phyloP scores from a whole-genome alignment of 35 echinoderm and acorn worm species.

The Eucidaris tribuloides region DNA sequence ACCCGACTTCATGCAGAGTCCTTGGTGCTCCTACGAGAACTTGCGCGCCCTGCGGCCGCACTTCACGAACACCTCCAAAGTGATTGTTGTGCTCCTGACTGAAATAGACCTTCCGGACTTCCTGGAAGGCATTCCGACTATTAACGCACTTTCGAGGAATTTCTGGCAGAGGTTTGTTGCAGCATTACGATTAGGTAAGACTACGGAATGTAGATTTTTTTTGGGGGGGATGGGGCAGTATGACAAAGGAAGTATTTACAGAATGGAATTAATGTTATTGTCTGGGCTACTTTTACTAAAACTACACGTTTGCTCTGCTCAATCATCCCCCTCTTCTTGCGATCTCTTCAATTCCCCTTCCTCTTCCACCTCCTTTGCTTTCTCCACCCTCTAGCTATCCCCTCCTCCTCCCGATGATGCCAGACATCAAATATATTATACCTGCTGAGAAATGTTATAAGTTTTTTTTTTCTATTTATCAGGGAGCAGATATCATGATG shows the following conservation, averaged over 20 bases:
- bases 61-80: conserved; percentile 70
- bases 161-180: conserved; percentile 96
- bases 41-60: conserved; percentile 59
- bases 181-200: conserved; percentile 77
- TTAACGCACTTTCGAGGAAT: conserved; percentile 79
- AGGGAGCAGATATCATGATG: too few relatives aligned
- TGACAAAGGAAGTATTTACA: too few relatives aligned
- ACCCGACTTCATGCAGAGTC: conserved; percentile 79
- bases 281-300: too few relatives aligned
- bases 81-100: conserved; percentile 58
- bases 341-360: neutral
- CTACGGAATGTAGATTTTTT: too few relatives aligned
- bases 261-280: too few relatives aligned
- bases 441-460: too few relatives aligned
- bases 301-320: neutral
- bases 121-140: conserved; percentile 63
- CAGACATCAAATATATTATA: too few relatives aligned
- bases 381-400: neutral
- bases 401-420: too few relatives aligned
- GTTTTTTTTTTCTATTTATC: too few relatives aligned
- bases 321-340: neutral
- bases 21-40: conserved; percentile 90
- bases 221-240: too few relatives aligned
- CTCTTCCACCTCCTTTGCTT: neutral
- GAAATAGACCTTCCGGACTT: conserved; percentile 88